Evolutionary conservation across 2,888 invertebrate genomes (phyloP).

Genomic region (Drosophila setosimentum): DNA sequence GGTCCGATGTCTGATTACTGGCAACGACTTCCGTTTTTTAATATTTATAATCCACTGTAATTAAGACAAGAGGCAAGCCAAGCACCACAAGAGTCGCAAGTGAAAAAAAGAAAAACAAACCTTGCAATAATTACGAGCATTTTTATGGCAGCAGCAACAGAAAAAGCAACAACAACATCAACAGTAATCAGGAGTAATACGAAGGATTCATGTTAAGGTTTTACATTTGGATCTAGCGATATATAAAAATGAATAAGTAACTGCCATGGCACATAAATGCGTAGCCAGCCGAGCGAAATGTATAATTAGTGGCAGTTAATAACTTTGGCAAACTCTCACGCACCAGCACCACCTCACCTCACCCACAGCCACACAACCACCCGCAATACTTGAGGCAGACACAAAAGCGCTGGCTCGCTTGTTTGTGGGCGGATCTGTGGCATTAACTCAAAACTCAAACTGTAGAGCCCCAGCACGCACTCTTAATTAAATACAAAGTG

Average conservation of each 20-base stretch:
- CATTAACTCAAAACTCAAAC: constrained; percentile 47
- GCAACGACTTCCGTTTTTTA: constrained; percentile 68
- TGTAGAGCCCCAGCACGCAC: constrained; percentile 46
- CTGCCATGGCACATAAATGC: constrained; percentile 68
- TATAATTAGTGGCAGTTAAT: constrained; percentile 74
- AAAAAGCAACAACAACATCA: background rate
- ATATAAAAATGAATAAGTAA: constrained; percentile 46
- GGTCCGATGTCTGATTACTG: constrained; percentile 63
- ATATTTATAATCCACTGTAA: constrained; percentile 73
- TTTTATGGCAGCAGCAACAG: constrained; percentile 41
- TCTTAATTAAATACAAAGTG: constrained; percentile 71
- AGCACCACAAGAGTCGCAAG: constrained; percentile 36
- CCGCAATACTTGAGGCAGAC: constrained; percentile 8
- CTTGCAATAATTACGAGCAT: constrained; percentile 61
- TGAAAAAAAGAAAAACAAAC: constrained; percentile 26
- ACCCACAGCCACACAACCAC: background rate
- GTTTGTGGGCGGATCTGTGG: constrained; percentile 30
- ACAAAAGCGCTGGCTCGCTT: constrained; percentile 16
- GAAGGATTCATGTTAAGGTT: constrained; percentile 40
- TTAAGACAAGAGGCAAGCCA: constrained; percentile 63
- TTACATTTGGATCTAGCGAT: constrained; percentile 30
- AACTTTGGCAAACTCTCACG: constrained; percentile 67
- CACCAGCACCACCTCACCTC: constrained; percentile 20
- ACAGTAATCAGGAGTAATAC: constrained; percentile 13
- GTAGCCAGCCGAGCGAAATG: constrained; percentile 64